Percentiles rank a stretch among this genome's conserved stretches.
phyloP scores from a whole-genome alignment of 2,888 invertebrate species.

The Phengaris alcon region DNA sequence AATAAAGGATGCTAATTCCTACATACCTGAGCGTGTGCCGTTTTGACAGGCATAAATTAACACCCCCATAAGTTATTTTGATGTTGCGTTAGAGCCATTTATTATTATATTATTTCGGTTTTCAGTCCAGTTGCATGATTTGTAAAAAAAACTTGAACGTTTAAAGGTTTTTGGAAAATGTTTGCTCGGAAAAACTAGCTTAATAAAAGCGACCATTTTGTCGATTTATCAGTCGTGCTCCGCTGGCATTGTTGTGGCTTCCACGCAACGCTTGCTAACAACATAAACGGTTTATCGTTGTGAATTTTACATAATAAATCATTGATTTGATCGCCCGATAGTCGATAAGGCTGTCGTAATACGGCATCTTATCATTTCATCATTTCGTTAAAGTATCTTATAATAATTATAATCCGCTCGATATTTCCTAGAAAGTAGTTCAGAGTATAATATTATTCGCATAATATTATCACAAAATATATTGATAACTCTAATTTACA shows the following conservation, averaged over 20 bases:
- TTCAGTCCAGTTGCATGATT: not conserved
- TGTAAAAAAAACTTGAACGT: not conserved
- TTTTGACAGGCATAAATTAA: constrained; percentile 15
- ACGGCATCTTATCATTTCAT: constrained; percentile 23
- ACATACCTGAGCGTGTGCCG: constrained; percentile 18
- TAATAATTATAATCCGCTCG: constrained; percentile 10
- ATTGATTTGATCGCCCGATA: constrained; percentile 19
- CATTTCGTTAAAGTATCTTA: constrained; percentile 5
- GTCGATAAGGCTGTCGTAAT: constrained; percentile 19
- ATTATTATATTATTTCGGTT: not conserved
- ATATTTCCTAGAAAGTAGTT: constrained; percentile 3
- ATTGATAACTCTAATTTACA: no score
- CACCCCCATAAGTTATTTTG: not conserved
- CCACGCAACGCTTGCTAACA: constrained; percentile 33
- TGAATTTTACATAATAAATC: constrained; percentile 26
- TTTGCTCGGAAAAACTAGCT: not conserved
- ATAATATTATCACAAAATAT: not conserved
- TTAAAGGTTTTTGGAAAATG: not conserved
- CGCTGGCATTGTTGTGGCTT: constrained; percentile 29
- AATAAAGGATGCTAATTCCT: not conserved
- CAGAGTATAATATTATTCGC: constrained; percentile 1
- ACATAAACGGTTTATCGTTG: constrained; percentile 21
- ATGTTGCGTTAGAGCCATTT: not conserved
- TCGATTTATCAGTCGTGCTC: constrained; percentile 15
- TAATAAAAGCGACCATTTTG: constrained; percentile 8